Conservation (phyloP, 1,140 invertebrate genomes). For the Macrobrachium rosenbergii region DNA sequence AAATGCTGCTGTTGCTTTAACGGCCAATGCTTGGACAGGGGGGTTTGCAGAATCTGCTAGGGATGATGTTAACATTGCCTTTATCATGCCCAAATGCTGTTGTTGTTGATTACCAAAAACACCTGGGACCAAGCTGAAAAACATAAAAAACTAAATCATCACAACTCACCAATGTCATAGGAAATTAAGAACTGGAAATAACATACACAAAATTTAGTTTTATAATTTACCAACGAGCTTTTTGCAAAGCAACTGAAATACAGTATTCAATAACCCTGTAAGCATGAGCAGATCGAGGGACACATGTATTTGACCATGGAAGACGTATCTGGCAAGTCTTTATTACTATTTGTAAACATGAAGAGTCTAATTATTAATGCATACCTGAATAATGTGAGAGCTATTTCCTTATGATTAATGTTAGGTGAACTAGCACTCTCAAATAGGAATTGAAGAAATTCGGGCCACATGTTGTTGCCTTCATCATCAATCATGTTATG, state of each 20-base stretch:
- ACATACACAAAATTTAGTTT: constrained; percentile 4
- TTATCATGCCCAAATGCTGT: constrained; percentile 92
- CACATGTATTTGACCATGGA: not conserved
- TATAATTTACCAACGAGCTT: no score
- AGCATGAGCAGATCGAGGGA: not conserved
- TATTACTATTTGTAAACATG: no score
- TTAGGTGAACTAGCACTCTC: constrained; percentile 89
- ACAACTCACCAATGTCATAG: constrained; percentile 22
- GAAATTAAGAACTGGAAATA: not conserved
- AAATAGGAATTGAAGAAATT: constrained; percentile 96
- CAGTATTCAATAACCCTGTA: not conserved
- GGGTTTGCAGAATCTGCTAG: constrained; percentile 76
- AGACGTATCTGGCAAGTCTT: no score
- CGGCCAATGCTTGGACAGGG: constrained; percentile 69
- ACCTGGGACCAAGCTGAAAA: constrained; percentile 88
- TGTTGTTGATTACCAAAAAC: constrained; percentile 96
- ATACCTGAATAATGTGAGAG: constrained; percentile 93
- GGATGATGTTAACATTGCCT: constrained; percentile 91
- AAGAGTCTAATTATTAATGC: not conserved
- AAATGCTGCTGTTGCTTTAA: constrained; percentile 81
- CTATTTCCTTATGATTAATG: constrained; percentile 89
- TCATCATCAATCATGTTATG: constrained; percentile 97
- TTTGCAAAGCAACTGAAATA: no score
- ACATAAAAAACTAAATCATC: constrained; percentile 59
- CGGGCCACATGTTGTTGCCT: constrained; percentile 96